A percentile compares a stretch with the other conserved stretches of the same genome.
These are phyloP conservation scores for Phoxinus dragarum DNA, from an alignment of 2,797 vertebrate genomes.

Conservation along the genomic window DNA sequence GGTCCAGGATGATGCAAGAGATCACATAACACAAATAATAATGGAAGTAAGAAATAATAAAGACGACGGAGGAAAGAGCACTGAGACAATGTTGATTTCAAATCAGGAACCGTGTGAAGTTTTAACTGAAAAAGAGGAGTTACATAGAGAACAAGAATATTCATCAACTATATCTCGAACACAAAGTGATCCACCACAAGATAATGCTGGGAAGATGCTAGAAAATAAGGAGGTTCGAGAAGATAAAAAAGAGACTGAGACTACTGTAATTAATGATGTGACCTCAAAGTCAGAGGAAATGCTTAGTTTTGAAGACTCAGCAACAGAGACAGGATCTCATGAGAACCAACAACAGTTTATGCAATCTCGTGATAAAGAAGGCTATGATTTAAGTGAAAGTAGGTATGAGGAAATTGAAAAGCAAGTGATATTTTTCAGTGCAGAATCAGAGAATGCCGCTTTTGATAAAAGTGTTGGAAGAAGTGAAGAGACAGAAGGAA, in stretches of 20 bases:
- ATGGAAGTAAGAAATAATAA: background rate
- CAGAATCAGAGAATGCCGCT: background rate
- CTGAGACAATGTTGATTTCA: background rate
- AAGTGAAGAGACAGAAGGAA: background rate
- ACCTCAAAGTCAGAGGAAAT: slow-evolving; percentile 21
- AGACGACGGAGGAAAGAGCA: background rate
- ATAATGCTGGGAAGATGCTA: background rate
- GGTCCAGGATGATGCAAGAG: background rate
- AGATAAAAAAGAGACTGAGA: background rate
- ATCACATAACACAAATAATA: slow-evolving; percentile 4
- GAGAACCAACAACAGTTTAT: background rate
- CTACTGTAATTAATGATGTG: background rate
- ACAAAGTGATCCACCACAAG: background rate
- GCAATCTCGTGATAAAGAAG: background rate
- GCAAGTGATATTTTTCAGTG: background rate
- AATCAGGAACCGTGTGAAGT: background rate
- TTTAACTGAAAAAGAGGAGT: background rate
- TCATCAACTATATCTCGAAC: slow-evolving; percentile 7
- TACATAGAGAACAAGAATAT: background rate
- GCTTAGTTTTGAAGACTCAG: background rate
- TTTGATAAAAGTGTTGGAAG: slow-evolving; percentile 20
- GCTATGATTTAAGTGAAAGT: background rate
- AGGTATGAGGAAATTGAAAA: background rate
- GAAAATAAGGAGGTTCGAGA: background rate
- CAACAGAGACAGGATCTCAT: background rate